These are phyloP conservation scores for Endotricha flammealis DNA, from an alignment of 2,888 invertebrate species.

Conservation along the genomic window DNA sequence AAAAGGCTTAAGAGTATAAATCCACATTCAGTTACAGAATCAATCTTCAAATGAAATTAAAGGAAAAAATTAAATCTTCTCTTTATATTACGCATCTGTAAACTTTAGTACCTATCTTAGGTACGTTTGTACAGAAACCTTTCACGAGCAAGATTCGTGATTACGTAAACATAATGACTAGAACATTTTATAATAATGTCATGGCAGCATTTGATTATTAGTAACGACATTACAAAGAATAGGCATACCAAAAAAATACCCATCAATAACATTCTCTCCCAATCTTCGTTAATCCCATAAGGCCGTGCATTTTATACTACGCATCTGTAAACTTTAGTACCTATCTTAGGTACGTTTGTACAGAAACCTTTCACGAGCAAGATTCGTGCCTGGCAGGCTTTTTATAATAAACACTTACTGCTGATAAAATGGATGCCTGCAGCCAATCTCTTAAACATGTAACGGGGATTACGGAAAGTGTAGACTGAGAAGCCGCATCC, in stretches of 20 bases:
- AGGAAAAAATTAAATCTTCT: too few relatives aligned
- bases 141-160: too few relatives aligned
- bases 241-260: conserved; percentile 11
- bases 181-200: conserved; percentile 35
- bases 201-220: conserved; percentile 33
- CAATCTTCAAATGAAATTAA: too few relatives aligned
- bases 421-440: conserved; percentile 91
- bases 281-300: conserved; percentile 41
- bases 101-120: too few relatives aligned
- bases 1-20: too few relatives aligned
- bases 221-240: conserved; percentile 19
- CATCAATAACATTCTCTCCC: neutral
- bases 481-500: conserved; percentile 90
- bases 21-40: too few relatives aligned
- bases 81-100: too few relatives aligned
- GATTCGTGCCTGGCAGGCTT: neutral
- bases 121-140: too few relatives aligned
- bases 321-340: too few relatives aligned
- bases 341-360: too few relatives aligned
- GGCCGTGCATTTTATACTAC: conserved; percentile 1
- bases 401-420: conserved; percentile 70
- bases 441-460: conserved; percentile 92
- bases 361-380: too few relatives aligned
- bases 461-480: conserved; percentile 89
- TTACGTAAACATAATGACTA: conserved; percentile 53